Evolutionary conservation across 1,140 invertebrate genomes (phyloP).

Genomic region (Drosophila busckii): DNA sequence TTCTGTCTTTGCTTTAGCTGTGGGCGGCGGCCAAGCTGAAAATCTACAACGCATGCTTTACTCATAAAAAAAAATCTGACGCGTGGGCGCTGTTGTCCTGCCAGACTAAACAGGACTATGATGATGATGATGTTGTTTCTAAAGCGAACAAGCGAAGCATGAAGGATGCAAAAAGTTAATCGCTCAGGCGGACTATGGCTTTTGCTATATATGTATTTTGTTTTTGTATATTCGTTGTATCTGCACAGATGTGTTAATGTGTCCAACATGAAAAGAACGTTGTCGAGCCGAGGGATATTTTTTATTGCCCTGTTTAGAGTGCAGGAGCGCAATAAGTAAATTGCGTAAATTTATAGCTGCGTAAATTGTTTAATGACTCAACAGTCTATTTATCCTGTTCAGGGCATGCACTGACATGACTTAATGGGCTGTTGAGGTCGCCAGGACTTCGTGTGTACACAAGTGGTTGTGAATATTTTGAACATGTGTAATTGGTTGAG

Average conservation of each 20-base stretch:
- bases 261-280: neutral
- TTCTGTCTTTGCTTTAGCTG: too few species aligned
- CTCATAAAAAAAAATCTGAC: slow-evolving; percentile 56
- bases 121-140: slow-evolving; percentile 6
- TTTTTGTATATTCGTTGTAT: slow-evolving; percentile 38
- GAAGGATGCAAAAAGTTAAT: slow-evolving; percentile 78
- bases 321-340: slow-evolving; percentile 63
- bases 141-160: slow-evolving; percentile 36
- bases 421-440: slow-evolving; percentile 54
- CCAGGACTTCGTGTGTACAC: too few species aligned
- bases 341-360: slow-evolving; percentile 78
- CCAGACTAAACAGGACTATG: slow-evolving; percentile 13
- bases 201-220: slow-evolving; percentile 28
- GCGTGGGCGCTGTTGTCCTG: slow-evolving; percentile 33
- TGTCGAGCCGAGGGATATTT: slow-evolving; percentile 48
- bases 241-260: slow-evolving; percentile 77
- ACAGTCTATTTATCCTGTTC: slow-evolving; percentile 66
- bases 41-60: slow-evolving; percentile 44
- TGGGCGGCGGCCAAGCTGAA: slow-evolving; percentile 36
- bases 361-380: slow-evolving; percentile 78
- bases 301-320: slow-evolving; percentile 55
- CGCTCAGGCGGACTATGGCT: slow-evolving; percentile 60
- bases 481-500: too few species aligned
- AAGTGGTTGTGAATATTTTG: too few species aligned
- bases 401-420: slow-evolving; percentile 49